Evolutionary conservation across 2,797 vertebrate genomes (phyloP).

Genomic region (Orestias chungarensis): DNA sequence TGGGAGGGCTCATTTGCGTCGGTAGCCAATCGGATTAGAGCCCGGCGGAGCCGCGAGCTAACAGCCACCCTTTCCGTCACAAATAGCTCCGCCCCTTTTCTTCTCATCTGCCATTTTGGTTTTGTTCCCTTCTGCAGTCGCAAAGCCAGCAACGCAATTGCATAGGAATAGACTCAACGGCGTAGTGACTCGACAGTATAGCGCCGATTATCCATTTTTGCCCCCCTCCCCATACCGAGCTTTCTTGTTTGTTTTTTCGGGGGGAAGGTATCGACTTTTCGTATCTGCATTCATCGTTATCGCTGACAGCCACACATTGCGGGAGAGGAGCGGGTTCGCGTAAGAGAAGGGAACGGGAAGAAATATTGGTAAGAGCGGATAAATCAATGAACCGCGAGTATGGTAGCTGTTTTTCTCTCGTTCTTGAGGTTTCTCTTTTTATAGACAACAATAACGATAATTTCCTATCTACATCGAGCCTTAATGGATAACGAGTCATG

Average conservation of each 20-base stretch:
- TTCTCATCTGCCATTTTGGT: conserved; percentile 87
- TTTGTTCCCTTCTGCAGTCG: conserved; percentile 86
- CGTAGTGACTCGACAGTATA: conserved; percentile 86
- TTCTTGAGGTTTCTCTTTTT: conserved; percentile 7
- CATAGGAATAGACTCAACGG: conserved; percentile 68
- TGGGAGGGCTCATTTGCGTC: conserved; percentile 52
- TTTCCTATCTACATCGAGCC: no score
- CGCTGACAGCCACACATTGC: conserved; percentile 64
- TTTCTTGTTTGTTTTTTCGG: conserved; percentile 40
- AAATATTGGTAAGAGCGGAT: conserved; percentile 84
- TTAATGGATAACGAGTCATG: not conserved
- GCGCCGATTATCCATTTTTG: conserved; percentile 56
- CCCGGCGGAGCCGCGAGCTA: conserved; percentile 44
- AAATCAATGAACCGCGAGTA: conserved; percentile 77
- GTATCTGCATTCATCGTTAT: conserved; percentile 41
- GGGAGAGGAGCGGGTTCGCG: conserved; percentile 83
- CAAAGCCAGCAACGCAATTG: conserved; percentile 77
- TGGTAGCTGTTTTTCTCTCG: conserved; percentile 46
- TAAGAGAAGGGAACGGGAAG: conserved; percentile 85
- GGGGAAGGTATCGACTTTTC: conserved; percentile 27
- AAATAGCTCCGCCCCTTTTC: conserved; percentile 74
- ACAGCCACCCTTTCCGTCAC: conserved; percentile 63
- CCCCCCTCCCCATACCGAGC: conserved; percentile 32
- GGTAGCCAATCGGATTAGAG: conserved; percentile 54
- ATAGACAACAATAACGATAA: not conserved